Base-by-base conservation (phyloP, 2,113 vertebrate genomes). In the Onychostoma macrolepis region DNA sequence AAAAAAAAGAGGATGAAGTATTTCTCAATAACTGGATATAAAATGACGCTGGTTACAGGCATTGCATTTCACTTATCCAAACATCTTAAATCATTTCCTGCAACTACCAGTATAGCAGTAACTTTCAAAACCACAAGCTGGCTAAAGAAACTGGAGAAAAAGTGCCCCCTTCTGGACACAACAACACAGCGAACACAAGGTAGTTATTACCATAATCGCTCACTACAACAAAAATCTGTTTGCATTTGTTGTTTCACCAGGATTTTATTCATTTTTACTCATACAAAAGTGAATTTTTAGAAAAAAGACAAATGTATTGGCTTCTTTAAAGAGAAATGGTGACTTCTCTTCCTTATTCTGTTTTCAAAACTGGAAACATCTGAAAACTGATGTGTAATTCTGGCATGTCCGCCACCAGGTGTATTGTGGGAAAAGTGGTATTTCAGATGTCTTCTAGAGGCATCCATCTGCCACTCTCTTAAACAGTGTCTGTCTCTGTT, bases 401-500 rank as follows among this genome's bases (percentile, higher is more conserved):
- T n/a, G 6, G 13, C 30, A 26, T 7, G 12, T 78, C 58, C 2
- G 26, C 2, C 36, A 12, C 71, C 36, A n/a, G 50, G 41, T 86
- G 33, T 11, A 41, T 71, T 26, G 33, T 72, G 36, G 36, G 36
- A 41, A 41, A 72, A 2, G 28, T 11, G 65, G 24, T 33, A n/a
- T 48, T 26, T 38, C 15, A 7, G 0, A 11, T 80, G 6, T 61
- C 58, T 71, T 41, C 87, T 91, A 92, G 38, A 93, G 93, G 74
- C 92, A 86, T 79, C 94, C 96, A 43, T 96, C 95, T 36, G 95
- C 94, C 38, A 98, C 90, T 84, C 92, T 96, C 80, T 90, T 92
- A 90, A 99, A 96, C 0, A 96, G 95, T 6, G 94, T 91, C 86
- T 93, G 96, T 71, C 98, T 96, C 93, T 99, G 98, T 38, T 95